phyloP scores from a whole-genome alignment of 2,797 vertebrate species.

The Lacerta bilineata region DNA sequence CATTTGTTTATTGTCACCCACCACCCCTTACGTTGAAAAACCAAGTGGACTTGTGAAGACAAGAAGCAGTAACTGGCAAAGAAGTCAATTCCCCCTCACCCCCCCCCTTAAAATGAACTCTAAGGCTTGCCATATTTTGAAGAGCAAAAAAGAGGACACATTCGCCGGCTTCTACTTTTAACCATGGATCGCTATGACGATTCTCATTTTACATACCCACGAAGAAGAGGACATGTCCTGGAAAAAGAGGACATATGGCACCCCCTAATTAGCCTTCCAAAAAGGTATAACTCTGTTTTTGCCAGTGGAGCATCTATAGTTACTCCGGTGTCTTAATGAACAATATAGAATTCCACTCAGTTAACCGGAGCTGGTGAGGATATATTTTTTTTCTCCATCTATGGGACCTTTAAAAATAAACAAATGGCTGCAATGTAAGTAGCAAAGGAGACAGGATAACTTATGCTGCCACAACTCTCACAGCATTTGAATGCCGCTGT shows the following conservation, averaged over 20 bases:
- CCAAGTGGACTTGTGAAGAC: background rate
- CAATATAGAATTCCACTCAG: conserved; percentile 4
- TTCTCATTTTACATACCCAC: too few relatives aligned
- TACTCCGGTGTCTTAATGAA: too few relatives aligned
- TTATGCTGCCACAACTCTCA: background rate
- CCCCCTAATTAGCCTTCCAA: too few relatives aligned
- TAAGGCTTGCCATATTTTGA: too few relatives aligned
- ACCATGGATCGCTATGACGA: too few relatives aligned
- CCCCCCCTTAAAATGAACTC: background rate
- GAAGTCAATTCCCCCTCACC: conserved; percentile 5
- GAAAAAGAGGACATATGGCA: too few relatives aligned
- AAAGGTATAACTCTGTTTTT: background rate
- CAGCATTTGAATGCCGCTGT: background rate
- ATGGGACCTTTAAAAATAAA: too few relatives aligned
- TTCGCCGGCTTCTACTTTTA: too few relatives aligned
- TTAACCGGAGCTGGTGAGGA: background rate
- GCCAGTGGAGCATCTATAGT: too few relatives aligned
- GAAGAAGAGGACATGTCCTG: too few relatives aligned
- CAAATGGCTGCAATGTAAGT: background rate
- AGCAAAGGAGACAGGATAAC: background rate
- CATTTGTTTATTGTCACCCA: background rate
- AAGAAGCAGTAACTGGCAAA: background rate
- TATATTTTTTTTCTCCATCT: background rate
- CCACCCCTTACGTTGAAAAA: rapidly evolving
- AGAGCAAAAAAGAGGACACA: too few relatives aligned